A percentile compares a stretch with the other conserved stretches of the same genome.
These are phyloP conservation scores for Drosophila gaucha DNA, from an alignment of 2,888 invertebrate species.

Conservation along the genomic window DNA sequence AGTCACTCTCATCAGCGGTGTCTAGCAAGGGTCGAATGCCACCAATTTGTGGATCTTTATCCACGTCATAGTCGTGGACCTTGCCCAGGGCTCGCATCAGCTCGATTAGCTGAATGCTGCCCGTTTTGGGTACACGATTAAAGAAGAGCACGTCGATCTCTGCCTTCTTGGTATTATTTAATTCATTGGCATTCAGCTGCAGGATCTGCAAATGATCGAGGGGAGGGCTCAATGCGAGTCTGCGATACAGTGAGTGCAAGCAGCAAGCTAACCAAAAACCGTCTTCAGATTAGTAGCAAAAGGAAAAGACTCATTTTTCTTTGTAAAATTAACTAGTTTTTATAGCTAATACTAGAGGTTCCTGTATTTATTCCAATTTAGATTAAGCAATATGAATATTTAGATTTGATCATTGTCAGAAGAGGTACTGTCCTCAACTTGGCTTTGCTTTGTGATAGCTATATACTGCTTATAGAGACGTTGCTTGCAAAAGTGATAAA, in stretches of 20 bases:
- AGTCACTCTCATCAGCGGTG: conserved; percentile 62
- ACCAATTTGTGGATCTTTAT: conserved; percentile 75
- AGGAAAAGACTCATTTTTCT: conserved; percentile 30
- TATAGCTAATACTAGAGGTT: background rate
- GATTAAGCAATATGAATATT: background rate
- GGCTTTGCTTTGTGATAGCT: conserved; percentile 61
- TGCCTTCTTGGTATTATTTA: conserved; percentile 92
- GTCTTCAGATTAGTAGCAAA: conserved; percentile 59
- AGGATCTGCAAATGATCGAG: conserved; percentile 84
- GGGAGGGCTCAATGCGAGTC: background rate
- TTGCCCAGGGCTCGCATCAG: conserved; percentile 77
- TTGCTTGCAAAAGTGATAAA: conserved; percentile 81
- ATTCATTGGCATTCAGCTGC: conserved; percentile 88
- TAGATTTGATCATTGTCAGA: no score
- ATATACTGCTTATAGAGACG: conserved; percentile 81
- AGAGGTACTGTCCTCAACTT: background rate
- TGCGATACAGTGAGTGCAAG: conserved; percentile 10
- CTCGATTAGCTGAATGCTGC: conserved; percentile 78
- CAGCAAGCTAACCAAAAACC: conserved; percentile 35
- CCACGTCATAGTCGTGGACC: conserved; percentile 75
- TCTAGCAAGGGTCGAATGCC: conserved; percentile 70
- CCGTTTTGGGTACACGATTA: conserved; percentile 84
- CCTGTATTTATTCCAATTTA: conserved; percentile 15
- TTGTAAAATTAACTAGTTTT: background rate
- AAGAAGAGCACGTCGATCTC: conserved; percentile 89